Conservation (phyloP, 2,888 invertebrate genomes). For the Calliscelio sp. region DNA sequence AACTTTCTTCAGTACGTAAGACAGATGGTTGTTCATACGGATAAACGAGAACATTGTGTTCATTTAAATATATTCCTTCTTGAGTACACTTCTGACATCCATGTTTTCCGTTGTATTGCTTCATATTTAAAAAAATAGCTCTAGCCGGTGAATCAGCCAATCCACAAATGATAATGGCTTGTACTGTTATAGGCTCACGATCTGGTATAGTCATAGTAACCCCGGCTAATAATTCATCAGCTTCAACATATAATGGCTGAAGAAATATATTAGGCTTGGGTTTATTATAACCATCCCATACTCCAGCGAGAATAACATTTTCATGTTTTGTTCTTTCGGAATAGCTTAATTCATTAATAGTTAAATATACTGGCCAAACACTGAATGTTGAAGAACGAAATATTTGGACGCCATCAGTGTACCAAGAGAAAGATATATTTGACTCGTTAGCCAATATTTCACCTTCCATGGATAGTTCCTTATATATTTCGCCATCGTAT, state of each 20-base stretch:
- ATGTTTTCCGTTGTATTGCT: constrained; percentile 43
- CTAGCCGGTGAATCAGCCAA: constrained; percentile 37
- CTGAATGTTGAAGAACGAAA: constrained; percentile 63
- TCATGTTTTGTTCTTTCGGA: constrained; percentile 57
- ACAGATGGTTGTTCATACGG: constrained; percentile 34
- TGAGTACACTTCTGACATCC: constrained; percentile 57
- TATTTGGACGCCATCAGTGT: constrained; percentile 70
- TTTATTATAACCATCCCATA: constrained; percentile 73
- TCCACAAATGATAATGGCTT: too few relatives aligned
- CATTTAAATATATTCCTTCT: constrained; percentile 8
- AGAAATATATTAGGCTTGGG: constrained; percentile 62
- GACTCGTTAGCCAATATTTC: background rate
- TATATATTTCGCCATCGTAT: constrained; percentile 28
- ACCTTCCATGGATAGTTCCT: background rate
- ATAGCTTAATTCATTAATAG: constrained; percentile 73
- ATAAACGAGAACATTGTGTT: constrained; percentile 30
- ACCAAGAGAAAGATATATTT: constrained; percentile 38
- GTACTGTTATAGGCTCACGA: too few relatives aligned
- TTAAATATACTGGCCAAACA: constrained; percentile 72
- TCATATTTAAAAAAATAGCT: constrained; percentile 60
- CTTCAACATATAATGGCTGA: constrained; percentile 42
- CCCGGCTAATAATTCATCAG: too few relatives aligned
- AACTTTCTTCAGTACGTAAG: constrained; percentile 19
- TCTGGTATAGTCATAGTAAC: too few relatives aligned
- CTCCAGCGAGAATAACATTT: constrained; percentile 70